These are phyloP conservation scores for Toxotes chatareus DNA, from an alignment of 2,113 vertebrate genomes.

Conservation along the genomic window DNA sequence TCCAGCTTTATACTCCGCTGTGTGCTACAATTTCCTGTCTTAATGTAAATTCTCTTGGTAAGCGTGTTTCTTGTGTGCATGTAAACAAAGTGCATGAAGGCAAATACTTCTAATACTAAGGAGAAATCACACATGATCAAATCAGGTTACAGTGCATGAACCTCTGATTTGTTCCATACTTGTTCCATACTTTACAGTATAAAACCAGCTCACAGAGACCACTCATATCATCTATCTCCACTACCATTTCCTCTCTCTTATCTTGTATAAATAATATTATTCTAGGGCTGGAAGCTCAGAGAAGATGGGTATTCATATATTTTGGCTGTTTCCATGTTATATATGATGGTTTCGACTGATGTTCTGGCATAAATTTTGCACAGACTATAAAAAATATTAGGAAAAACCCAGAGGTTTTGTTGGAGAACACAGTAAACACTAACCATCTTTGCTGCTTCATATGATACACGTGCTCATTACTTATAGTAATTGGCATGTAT, in stretches of 20 bases:
- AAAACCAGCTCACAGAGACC: slow-evolving; percentile 21
- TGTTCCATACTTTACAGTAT: background rate
- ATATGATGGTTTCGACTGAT: background rate
- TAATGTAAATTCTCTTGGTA: slow-evolving; percentile 23
- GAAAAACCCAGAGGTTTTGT: background rate
- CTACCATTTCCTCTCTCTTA: slow-evolving; percentile 35
- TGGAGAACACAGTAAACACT: background rate
- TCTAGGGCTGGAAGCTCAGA: background rate
- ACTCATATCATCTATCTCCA: background rate
- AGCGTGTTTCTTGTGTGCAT: background rate
- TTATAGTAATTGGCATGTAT: background rate
- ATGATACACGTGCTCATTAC: background rate
- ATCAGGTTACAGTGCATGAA: background rate
- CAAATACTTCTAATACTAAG: background rate
- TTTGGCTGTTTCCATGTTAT: background rate
- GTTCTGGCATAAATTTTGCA: background rate
- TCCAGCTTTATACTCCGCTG: slow-evolving; percentile 32
- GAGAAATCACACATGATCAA: slow-evolving; percentile 10
- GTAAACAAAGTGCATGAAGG: background rate
- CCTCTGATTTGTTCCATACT: background rate
- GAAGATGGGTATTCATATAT: background rate
- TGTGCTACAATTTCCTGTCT: slow-evolving; percentile 30
- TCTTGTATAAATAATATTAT: slow-evolving; percentile 29
- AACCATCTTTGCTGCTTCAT: background rate
- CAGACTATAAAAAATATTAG: background rate